These are phyloP conservation scores for Amiota communis DNA, from an alignment of 2,888 invertebrate genomes.

Conservation along the genomic window DNA sequence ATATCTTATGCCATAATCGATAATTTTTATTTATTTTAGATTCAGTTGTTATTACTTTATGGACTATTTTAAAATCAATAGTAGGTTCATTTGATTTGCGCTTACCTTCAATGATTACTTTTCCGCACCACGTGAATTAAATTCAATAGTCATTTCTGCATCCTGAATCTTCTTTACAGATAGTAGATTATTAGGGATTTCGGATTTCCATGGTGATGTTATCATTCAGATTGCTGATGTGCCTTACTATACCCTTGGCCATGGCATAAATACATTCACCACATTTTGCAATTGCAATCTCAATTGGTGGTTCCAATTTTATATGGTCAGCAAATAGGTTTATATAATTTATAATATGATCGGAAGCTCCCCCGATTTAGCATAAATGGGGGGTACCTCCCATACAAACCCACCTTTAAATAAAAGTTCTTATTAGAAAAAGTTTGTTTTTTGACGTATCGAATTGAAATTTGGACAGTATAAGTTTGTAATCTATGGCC, in stretches of 20 bases:
- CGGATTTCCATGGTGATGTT: conserved; percentile 26
- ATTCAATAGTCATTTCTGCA: conserved; percentile 52
- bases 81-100: conserved; percentile 36
- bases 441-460: too few relatives aligned
- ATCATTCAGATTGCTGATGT: background rate
- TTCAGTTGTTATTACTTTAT: conserved; percentile 23
- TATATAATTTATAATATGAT: conserved; percentile 37
- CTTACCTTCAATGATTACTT: conserved; percentile 33
- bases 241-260: background rate
- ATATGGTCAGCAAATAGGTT: conserved; percentile 30
- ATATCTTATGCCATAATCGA: conserved; percentile 47
- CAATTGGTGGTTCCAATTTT: conserved; percentile 47
- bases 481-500: too few relatives aligned
- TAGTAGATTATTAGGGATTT: conserved; percentile 62
- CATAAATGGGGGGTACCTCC: too few relatives aligned
- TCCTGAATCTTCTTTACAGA: conserved; percentile 57
- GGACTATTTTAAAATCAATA: conserved; percentile 34
- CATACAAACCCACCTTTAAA: too few relatives aligned
- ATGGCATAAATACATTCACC: conserved; percentile 33
- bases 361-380: conserved; percentile 37
- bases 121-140: conserved; percentile 43
- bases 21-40: conserved; percentile 20
- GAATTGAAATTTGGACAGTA: too few relatives aligned
- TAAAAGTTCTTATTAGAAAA: too few relatives aligned
- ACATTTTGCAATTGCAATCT: conserved; percentile 56